Evolutionary conservation across 35 echinoderm and acorn worm genomes (phyloP).

Genomic region (Holothuria glaberrima): DNA sequence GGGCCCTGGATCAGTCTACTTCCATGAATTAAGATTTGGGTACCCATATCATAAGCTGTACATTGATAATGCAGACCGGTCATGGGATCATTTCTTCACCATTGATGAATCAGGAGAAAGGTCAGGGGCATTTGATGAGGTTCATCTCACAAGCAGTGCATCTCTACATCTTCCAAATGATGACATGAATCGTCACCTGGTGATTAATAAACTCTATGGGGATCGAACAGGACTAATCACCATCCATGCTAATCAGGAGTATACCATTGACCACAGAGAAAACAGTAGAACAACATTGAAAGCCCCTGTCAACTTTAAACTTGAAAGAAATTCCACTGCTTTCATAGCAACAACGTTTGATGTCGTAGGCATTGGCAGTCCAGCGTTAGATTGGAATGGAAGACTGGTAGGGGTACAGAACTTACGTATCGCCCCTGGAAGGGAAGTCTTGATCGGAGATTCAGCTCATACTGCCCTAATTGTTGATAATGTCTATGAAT

Average conservation of each 20-base stretch:
- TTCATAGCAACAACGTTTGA: conserved; percentile 84
- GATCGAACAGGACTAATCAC: conserved; percentile 82
- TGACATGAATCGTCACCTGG: conserved; percentile 16
- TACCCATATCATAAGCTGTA: conserved; percentile 61
- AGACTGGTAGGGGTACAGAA: conserved; percentile 77
- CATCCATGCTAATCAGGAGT: conserved; percentile 77
- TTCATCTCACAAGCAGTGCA: conserved; percentile 74
- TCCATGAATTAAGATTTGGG: conserved; percentile 61
- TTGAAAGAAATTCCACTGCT: conserved; percentile 78
- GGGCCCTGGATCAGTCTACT: conserved; percentile 84
- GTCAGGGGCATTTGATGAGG: conserved; percentile 76
- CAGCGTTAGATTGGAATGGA: conserved; percentile 85
- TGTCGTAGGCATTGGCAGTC: conserved; percentile 71
- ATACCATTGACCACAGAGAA: conserved; percentile 72
- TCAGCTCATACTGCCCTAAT: conserved; percentile 84
- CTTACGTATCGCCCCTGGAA: conserved; percentile 68
- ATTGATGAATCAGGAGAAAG: conserved; percentile 53
- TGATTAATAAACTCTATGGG: conserved; percentile 62
- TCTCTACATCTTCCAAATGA: conserved; percentile 71
- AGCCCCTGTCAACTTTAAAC: conserved; percentile 74
- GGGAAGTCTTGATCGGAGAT: conserved; percentile 64
- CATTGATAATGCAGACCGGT: conserved; percentile 66
- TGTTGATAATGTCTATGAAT: conserved; percentile 67
- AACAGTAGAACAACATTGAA: conserved; percentile 73
- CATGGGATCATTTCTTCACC: conserved; percentile 82